A percentile compares a stretch with the other conserved stretches of the same genome.
phyloP scores from a whole-genome alignment of 2,888 invertebrate species.

The Candidula unifasciata region DNA sequence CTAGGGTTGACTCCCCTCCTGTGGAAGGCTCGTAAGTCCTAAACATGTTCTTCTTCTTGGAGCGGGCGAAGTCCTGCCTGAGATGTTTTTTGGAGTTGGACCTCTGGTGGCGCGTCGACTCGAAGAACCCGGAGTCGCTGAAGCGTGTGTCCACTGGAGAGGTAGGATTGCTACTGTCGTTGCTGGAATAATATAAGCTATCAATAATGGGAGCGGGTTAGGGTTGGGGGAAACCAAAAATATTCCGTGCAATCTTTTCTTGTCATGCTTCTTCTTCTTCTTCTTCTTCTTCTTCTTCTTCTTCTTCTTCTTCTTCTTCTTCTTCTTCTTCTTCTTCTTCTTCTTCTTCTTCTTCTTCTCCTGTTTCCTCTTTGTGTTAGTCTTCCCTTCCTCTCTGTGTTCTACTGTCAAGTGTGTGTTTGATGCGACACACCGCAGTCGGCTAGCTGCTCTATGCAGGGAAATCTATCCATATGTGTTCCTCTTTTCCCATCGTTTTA shows the following conservation, averaged over 20 bases:
- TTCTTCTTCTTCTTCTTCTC: neutral
- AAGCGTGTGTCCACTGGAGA: conserved; percentile 63
- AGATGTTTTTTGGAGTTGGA: conserved; percentile 79
- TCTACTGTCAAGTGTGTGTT: neutral
- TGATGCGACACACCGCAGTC: too few relatives aligned
- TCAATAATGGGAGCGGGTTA: too few relatives aligned
- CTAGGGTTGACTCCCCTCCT: conserved; percentile 66
- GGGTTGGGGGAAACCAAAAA: too few relatives aligned
- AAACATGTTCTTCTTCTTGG: conserved; percentile 79
- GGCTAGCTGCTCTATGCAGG: too few relatives aligned
- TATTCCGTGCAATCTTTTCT: too few relatives aligned
- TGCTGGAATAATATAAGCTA: neutral
- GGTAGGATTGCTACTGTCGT: conserved; percentile 63
- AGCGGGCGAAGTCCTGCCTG: conserved; percentile 80
- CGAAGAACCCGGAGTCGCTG: conserved; percentile 65
- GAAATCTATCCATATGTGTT: too few relatives aligned
- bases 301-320: neutral
- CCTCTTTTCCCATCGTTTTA: too few relatives aligned
- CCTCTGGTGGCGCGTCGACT: conserved; percentile 65
- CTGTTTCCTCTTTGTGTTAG: neutral
- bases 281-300: too few relatives aligned
- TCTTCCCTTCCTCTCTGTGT: neutral
- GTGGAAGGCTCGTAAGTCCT: conserved; percentile 76
- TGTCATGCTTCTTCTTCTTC: too few relatives aligned
- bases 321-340: neutral